Percentiles rank a stretch among this genome's conserved stretches.
Conservation (phyloP, 2,113 vertebrate species). For the Boleophthalmus pectinirostris region DNA sequence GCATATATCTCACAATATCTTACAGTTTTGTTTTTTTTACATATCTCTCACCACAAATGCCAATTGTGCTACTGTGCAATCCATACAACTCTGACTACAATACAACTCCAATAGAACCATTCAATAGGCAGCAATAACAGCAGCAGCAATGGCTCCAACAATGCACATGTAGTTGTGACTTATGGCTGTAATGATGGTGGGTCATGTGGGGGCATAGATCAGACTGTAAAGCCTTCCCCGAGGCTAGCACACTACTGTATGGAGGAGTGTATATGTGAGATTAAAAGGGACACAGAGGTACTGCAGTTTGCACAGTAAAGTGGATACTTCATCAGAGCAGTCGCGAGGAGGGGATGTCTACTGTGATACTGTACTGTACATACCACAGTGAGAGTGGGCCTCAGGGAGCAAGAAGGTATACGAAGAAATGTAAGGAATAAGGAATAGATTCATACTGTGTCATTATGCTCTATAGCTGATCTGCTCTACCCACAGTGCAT, state of each 20-base stretch:
- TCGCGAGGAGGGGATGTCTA: constrained; percentile 17
- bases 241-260: constrained; percentile 10
- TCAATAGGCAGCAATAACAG: background rate
- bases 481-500: background rate
- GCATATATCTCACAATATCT: too few relatives aligned
- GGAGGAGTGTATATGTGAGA: constrained; percentile 31
- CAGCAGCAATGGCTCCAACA: constrained; percentile 12
- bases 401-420: background rate
- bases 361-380: constrained; percentile 16
- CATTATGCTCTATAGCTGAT: background rate
- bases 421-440: background rate
- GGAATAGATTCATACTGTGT: background rate
- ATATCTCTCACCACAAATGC: too few relatives aligned
- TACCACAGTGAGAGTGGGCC: constrained; percentile 8
- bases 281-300: constrained; percentile 33
- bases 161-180: constrained; percentile 29
- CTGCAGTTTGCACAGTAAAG: constrained; percentile 32
- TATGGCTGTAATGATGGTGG: constrained; percentile 47
- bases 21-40: too few relatives aligned
- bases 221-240: constrained; percentile 27
- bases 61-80: too few relatives aligned
- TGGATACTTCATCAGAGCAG: constrained; percentile 55
- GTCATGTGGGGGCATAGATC: constrained; percentile 32
- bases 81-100: too few relatives aligned
- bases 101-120: background rate